These are phyloP conservation scores for Sander lucioperca DNA, from an alignment of 2,113 vertebrate species.

Conservation along the genomic window DNA sequence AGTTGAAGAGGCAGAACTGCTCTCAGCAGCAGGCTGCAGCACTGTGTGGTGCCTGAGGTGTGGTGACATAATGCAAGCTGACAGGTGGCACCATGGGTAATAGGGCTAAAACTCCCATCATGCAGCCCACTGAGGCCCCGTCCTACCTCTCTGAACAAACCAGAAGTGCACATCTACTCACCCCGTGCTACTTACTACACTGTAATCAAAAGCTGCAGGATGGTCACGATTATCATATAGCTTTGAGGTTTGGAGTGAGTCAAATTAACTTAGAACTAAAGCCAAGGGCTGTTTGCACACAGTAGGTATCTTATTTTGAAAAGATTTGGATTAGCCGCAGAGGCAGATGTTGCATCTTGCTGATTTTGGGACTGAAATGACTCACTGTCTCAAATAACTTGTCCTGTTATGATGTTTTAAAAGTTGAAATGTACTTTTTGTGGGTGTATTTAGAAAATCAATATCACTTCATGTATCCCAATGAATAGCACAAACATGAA, in stretches of 20 bases:
- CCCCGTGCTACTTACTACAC: conserved; percentile 6
- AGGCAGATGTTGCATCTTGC: conserved; percentile 24
- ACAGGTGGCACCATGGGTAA: conserved; percentile 74
- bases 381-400: conserved; percentile 8
- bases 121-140: conserved; percentile 52
- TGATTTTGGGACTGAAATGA: conserved; percentile 24
- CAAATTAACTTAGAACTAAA: conserved; percentile 20
- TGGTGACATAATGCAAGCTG: conserved; percentile 73
- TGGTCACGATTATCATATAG: conserved; percentile 20
- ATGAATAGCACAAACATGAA: not conserved
- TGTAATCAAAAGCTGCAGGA: conserved; percentile 40
- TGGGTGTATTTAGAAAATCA: not conserved
- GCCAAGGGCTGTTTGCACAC: conserved; percentile 19
- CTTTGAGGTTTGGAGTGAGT: conserved; percentile 10
- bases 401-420: not conserved
- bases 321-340: conserved; percentile 9
- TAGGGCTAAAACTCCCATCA: conserved; percentile 68
- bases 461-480: not conserved
- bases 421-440: not conserved
- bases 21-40: conserved; percentile 70
- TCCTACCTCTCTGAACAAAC: conserved; percentile 38
- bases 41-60: conserved; percentile 71
- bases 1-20: conserved; percentile 42
- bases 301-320: conserved; percentile 42
- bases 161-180: conserved; percentile 17